phyloP scores from a whole-genome alignment of 2,113 vertebrate species.

The Alligator mississippiensis region DNA sequence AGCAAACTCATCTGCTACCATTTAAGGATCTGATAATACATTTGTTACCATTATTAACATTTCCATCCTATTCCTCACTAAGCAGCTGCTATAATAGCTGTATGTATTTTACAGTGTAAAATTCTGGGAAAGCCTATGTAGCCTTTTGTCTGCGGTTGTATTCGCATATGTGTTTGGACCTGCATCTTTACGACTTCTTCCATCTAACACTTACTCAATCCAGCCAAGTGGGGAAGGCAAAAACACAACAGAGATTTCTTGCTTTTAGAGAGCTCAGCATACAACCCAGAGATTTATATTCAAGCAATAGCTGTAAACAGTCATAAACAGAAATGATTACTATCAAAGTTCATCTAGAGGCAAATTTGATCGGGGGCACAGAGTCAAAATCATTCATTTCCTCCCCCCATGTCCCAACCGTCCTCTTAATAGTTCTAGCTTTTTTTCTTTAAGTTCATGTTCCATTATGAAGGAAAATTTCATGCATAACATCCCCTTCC shows the following conservation, averaged over 20 bases:
- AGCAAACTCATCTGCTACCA: background rate
- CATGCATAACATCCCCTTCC: background rate
- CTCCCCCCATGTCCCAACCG: background rate
- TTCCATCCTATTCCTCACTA: conserved; percentile 13
- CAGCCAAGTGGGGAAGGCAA: conserved; percentile 9
- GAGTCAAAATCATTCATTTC: background rate
- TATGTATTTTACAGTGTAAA: background rate
- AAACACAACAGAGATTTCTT: background rate
- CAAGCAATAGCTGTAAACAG: conserved; percentile 23
- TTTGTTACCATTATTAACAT: conserved; percentile 18
- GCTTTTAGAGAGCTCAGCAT: conserved; percentile 13
- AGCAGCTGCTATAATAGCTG: background rate
- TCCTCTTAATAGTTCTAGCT: background rate
- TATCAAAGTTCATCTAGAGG: conserved; percentile 50
- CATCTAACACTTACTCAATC: conserved; percentile 5
- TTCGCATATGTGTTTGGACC: background rate
- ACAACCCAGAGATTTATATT: conserved; percentile 51
- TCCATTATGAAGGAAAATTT: background rate
- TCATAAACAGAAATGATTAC: conserved; percentile 18
- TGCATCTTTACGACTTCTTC: conserved; percentile 17
- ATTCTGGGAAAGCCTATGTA: background rate
- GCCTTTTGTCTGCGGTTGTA: background rate
- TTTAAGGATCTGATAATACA: conserved; percentile 18
- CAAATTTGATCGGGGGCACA: background rate
- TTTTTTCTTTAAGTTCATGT: background rate